Evolutionary conservation across 2,797 vertebrate species (phyloP).

Genomic region (Antrozous pallidus): DNA sequence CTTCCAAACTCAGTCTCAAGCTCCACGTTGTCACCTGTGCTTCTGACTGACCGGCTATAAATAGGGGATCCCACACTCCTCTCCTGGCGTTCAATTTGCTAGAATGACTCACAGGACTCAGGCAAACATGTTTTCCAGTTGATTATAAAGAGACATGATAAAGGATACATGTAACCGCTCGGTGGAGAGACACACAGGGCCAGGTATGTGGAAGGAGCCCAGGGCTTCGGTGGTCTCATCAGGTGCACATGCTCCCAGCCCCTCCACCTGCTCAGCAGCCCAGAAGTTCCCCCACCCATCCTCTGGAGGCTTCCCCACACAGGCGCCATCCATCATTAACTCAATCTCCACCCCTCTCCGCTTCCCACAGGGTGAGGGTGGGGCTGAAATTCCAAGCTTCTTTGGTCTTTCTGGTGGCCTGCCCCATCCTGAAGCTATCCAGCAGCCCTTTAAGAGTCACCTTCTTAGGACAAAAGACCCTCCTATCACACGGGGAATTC

Average conservation of each 20-base stretch:
- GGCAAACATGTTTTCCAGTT: neutral
- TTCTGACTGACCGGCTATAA: neutral
- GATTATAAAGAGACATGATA: neutral
- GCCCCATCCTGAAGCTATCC: too few relatives aligned
- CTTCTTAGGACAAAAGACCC: too few relatives aligned
- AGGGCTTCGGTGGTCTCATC: neutral
- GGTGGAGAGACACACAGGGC: neutral
- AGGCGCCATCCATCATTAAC: neutral
- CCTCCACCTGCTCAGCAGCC: neutral
- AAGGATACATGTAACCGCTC: neutral
- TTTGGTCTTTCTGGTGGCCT: too few relatives aligned
- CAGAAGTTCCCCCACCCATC: neutral
- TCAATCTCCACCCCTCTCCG: neutral
- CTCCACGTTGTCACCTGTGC: neutral
- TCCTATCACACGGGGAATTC: too few relatives aligned
- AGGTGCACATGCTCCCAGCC: neutral
- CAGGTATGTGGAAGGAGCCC: neutral
- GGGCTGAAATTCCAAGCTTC: too few relatives aligned
- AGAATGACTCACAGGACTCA: neutral
- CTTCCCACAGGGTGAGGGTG: too few relatives aligned
- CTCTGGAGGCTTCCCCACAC: neutral
- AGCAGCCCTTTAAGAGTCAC: too few relatives aligned
- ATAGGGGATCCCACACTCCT: too few relatives aligned
- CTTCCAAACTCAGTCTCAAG: neutral
- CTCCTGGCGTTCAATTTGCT: neutral